Evolutionary conservation across 2,888 invertebrate genomes (phyloP), one percentile per base, ranked within the genome.

Genomic region (Drosophila nr. perissopoda): DNA sequence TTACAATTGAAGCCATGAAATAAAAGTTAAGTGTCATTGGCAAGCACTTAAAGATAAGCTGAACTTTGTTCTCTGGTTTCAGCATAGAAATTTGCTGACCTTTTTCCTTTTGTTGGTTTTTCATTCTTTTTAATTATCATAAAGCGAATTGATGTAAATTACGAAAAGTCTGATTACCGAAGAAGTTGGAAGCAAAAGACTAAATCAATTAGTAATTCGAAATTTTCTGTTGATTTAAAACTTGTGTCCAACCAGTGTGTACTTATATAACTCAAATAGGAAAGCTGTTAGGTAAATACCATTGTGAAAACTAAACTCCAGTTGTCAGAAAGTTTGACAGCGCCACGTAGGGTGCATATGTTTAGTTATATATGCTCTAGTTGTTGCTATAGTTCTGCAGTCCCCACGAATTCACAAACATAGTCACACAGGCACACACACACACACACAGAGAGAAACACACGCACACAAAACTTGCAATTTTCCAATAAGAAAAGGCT

Each of bases 241-340:
- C 36, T 57, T 45, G 25, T n/a, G 25, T n/a, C 42, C 27, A 54
- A 7, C 25, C 13, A 25, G 29, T 56, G 48, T 31, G 53, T 53
- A 62, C 78, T 78, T 78, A 68, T 62, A 49, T 54, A 78, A 87
- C 73, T 79, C 71, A 87, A 83, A 78, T 71, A 60, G 69, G 70
- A 83, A 87, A 87, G 83, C 84, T 85, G 82, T 78, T 74, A 73
- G 75, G 87, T 87, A 89, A 87, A 85, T 89, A 89, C 89, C 83
- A 74, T 73, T 87, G 87, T 72, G 75, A 71, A 69, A 80, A 84
- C 87, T 80, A 72, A 87, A 78, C 77, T 84, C 68, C 53, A 56
- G 69, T 65, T 79, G 76, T 81, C 81, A 81, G 49, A 81, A 80
- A 80, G 53, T 80, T 80, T 49, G 61, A 66, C 5, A 77, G 67